Conservation (phyloP, 2,113 vertebrate genomes). For the Scortum barcoo region DNA sequence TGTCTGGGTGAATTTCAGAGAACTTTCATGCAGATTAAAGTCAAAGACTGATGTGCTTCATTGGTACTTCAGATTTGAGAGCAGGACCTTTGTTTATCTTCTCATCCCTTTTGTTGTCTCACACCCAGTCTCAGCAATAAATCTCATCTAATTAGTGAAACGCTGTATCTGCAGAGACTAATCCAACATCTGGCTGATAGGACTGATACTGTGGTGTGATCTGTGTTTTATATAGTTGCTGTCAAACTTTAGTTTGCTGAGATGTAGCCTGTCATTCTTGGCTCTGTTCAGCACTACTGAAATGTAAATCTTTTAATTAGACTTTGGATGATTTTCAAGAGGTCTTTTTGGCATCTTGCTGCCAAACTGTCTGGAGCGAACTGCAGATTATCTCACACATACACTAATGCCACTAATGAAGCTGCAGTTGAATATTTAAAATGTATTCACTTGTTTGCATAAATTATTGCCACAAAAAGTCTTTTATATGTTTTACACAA, state of each 20-base stretch:
- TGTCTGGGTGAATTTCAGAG: background rate
- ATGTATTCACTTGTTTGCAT: background rate
- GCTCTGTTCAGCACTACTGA: conserved; percentile 2
- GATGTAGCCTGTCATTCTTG: background rate
- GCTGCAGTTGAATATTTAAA: background rate
- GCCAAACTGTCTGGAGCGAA: conserved; percentile 1
- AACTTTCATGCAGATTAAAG: conserved; percentile 48
- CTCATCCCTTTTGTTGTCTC: background rate
- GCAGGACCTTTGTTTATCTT: background rate
- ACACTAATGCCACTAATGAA: conserved; percentile 8
- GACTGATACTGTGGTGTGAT: background rate
- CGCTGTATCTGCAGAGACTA: background rate
- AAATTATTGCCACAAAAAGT: background rate
- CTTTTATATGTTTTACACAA: background rate
- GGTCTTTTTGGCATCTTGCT: conserved; percentile 5
- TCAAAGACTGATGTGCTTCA: background rate
- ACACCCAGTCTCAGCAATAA: background rate
- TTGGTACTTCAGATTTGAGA: background rate
- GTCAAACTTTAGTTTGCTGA: background rate
- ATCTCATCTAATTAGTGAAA: background rate
- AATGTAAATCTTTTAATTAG: conserved; percentile 32
- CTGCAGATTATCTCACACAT: background rate
- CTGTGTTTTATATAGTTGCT: background rate
- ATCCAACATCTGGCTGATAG: background rate
- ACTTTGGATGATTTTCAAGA: conserved; percentile 32